These are phyloP conservation scores for Burhinus oedicnemus DNA, from an alignment of 2,113 vertebrate genomes.

Conservation along the genomic window DNA sequence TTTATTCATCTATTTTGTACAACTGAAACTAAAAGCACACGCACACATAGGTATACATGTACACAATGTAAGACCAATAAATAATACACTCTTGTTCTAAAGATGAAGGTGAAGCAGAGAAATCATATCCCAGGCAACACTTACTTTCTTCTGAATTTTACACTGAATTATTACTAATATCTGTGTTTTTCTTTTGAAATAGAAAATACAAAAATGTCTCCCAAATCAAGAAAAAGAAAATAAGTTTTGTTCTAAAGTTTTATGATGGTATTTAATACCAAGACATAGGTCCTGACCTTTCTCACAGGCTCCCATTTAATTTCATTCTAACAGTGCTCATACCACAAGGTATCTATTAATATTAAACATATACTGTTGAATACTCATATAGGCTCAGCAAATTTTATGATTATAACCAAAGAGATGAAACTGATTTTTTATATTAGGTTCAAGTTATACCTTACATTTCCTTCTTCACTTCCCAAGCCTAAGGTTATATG, in stretches of 20 bases:
- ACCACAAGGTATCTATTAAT: not conserved
- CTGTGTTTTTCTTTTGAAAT: not conserved
- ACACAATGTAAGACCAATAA: not conserved
- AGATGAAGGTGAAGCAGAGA: not conserved
- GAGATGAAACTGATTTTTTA: not conserved
- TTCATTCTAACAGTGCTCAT: not conserved
- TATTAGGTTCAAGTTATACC: not conserved
- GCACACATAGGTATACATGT: rapidly evolving
- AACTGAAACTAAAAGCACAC: not conserved
- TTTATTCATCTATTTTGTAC: not conserved
- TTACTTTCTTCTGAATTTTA: not conserved
- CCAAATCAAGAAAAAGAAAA: not conserved
- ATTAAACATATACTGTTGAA: not conserved
- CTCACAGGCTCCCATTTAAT: not conserved
- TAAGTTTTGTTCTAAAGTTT: not conserved
- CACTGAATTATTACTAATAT: not conserved
- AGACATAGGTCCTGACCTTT: not conserved
- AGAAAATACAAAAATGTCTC: not conserved
- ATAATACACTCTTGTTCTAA: not conserved
- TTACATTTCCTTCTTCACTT: not conserved
- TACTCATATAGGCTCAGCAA: not conserved
- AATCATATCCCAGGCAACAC: not conserved
- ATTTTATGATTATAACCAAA: not conserved
- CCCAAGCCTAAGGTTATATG: not conserved
- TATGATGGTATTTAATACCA: not conserved